phyloP scores from a whole-genome alignment of 2,888 invertebrate species.

The Graphium colonna region DNA sequence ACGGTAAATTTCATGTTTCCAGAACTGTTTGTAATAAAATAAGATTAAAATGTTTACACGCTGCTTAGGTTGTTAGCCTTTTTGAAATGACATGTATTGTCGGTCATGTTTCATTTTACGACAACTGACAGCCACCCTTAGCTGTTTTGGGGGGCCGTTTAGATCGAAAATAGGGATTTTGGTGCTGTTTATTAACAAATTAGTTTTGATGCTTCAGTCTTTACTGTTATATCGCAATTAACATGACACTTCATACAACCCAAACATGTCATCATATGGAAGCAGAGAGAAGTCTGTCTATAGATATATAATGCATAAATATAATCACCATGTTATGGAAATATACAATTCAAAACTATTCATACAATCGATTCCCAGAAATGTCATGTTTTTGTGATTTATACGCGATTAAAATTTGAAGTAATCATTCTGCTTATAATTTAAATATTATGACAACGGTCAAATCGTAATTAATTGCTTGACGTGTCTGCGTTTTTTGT shows the following conservation, averaged over 20 bases:
- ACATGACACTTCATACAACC: not conserved
- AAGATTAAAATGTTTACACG: too few species aligned
- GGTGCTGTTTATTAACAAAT: not conserved
- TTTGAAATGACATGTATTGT: too few species aligned
- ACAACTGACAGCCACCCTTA: too few species aligned
- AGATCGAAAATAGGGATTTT: not conserved
- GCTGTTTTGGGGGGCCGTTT: conserved; percentile 1
- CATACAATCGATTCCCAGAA: conserved; percentile 7
- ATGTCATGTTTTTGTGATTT: conserved; percentile 8
- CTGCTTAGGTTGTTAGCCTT: too few species aligned
- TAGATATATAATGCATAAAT: not conserved
- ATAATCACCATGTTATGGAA: conserved; percentile 13
- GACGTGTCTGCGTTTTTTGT: not conserved
- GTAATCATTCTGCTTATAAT: conserved; percentile 14
- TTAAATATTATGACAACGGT: conserved; percentile 21
- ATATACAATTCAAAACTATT: conserved; percentile 4
- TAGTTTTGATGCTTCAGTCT: conserved; percentile 2
- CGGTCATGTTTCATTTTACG: too few species aligned
- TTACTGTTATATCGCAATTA: not conserved
- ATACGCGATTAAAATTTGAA: conserved; percentile 8
- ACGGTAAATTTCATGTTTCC: too few species aligned
- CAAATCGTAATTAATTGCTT: not conserved
- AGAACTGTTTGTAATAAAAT: too few species aligned
- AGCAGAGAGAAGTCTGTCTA: not conserved
- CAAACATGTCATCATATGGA: not conserved